Conservation (phyloP, 2,797 vertebrate genomes). For the Zenarchopterus dispar region DNA sequence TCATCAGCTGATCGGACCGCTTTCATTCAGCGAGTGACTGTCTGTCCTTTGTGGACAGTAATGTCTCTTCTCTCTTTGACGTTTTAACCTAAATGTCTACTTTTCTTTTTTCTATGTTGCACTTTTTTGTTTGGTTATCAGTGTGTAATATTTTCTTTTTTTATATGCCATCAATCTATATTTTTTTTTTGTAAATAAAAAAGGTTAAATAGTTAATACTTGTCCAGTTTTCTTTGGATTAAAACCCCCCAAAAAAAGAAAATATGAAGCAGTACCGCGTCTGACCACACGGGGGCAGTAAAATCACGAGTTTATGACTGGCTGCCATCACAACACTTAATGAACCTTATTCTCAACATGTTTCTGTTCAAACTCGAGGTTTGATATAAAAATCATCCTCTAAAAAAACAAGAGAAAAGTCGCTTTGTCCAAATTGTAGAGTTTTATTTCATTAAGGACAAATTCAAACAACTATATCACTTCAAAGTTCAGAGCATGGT, state of each 20-base stretch:
- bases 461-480: constrained; percentile 67
- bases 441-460: constrained; percentile 68
- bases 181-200: constrained; percentile 70
- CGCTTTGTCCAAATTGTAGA: constrained; percentile 45
- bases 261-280: too few relatives aligned
- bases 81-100: constrained; percentile 14
- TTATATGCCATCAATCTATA: constrained; percentile 16
- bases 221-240: not conserved
- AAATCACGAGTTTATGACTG: too few relatives aligned
- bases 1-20: constrained; percentile 37
- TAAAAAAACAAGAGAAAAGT: constrained; percentile 5
- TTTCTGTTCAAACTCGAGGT: too few relatives aligned
- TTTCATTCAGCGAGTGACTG: not conserved
- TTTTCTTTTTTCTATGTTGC: constrained; percentile 2
- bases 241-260: too few relatives aligned
- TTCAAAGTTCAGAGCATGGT: constrained; percentile 49
- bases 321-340: too few relatives aligned
- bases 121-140: constrained; percentile 8
- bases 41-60: not conserved
- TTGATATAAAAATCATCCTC: not conserved
- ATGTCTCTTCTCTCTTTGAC: constrained; percentile 1
- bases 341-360: too few relatives aligned
- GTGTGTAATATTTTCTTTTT: not conserved
- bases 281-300: too few relatives aligned
- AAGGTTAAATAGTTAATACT: not conserved